These are phyloP conservation scores for Oxyruncus cristatus DNA, from an alignment of 2,113 vertebrate genomes.

Conservation along the genomic window DNA sequence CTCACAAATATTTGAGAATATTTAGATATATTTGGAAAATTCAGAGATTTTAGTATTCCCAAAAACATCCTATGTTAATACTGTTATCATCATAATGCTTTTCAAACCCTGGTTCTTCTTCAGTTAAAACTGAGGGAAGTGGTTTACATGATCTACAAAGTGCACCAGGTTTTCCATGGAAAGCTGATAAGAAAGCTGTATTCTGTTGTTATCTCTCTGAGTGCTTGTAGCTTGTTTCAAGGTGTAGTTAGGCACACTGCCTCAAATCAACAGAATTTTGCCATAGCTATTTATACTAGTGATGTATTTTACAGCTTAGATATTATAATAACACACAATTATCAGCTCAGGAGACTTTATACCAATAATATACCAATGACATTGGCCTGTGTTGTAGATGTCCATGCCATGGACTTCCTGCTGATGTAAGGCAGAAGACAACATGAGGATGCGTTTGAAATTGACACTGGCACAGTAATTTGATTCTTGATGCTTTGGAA, in stretches of 20 bases:
- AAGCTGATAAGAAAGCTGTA: background rate
- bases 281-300: background rate
- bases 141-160: background rate
- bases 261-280: background rate
- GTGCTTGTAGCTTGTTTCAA: background rate
- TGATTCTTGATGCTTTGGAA: background rate
- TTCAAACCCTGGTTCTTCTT: background rate
- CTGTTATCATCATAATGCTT: background rate
- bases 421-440: background rate
- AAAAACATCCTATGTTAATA: fast-evolving
- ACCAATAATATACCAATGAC: too few species aligned
- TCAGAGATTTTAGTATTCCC: background rate
- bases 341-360: background rate
- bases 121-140: background rate
- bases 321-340: background rate
- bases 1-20: background rate
- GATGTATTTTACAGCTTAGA: background rate
- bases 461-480: background rate
- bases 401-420: background rate
- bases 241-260: background rate
- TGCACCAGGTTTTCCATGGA: background rate
- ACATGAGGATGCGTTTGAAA: background rate
- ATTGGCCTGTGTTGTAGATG: background rate
- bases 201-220: background rate
- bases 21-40: background rate